Percentiles rank a stretch among this genome's conserved stretches.
Evolutionary conservation across 2,113 vertebrate species (phyloP).

Genomic region (Oncorhynchus kisutch): DNA sequence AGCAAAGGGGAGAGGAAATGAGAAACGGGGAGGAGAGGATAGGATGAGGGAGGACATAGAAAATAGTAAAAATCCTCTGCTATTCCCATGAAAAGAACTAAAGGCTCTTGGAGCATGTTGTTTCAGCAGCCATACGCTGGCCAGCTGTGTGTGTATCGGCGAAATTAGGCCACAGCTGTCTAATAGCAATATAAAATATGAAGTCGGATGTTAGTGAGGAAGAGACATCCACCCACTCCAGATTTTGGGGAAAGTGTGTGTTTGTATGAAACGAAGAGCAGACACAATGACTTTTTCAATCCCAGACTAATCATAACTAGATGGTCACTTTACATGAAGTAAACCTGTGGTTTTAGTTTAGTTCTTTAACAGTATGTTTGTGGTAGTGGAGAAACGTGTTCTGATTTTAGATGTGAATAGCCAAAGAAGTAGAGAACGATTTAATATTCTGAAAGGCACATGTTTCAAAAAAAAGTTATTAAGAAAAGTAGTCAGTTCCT

Average conservation of each 20-base stretch:
- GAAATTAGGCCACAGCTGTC: conserved; percentile 53
- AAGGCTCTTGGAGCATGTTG: conserved; percentile 49
- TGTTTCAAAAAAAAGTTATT: no score
- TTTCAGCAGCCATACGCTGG: conserved; percentile 42
- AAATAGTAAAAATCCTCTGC: conserved; percentile 23
- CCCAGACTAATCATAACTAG: neutral
- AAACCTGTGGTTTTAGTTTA: no score
- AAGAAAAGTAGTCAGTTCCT: no score
- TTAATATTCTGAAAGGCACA: neutral
- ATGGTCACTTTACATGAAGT: no score
- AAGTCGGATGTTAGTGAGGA: conserved; percentile 50
- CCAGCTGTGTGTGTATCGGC: conserved; percentile 39
- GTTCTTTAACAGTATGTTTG: no score
- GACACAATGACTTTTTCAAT: conserved; percentile 25
- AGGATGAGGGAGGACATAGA: no score
- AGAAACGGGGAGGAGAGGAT: neutral
- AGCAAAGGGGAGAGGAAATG: conserved; percentile 1
- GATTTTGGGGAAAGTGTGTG: neutral
- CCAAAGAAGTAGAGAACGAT: conserved; percentile 22
- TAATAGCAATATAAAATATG: conserved; percentile 36
- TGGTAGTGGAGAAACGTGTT: no score
- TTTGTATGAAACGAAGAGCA: neutral
- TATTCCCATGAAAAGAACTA: conserved; percentile 41
- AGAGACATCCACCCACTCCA: conserved; percentile 15
- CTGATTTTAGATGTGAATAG: neutral